These are phyloP conservation scores for Palloptera scutellata DNA, from an alignment of 2,888 invertebrate genomes.

Conservation along the genomic window DNA sequence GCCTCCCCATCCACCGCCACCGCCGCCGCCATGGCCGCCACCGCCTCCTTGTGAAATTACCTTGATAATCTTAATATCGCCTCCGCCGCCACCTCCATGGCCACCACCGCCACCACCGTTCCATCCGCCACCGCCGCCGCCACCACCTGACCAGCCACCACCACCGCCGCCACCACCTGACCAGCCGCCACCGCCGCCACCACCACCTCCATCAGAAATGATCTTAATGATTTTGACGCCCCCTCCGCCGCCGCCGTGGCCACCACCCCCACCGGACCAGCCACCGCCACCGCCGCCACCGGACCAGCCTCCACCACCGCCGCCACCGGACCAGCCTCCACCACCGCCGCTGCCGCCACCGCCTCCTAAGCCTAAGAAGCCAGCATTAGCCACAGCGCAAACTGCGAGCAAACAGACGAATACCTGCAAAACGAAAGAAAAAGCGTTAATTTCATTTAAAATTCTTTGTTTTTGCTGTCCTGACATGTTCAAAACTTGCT, in stretches of 20 bases:
- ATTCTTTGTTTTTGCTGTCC: background rate
- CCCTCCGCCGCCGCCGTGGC: constrained; percentile 23
- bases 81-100: constrained; percentile 8
- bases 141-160: constrained; percentile 10
- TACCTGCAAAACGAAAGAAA: constrained; percentile 32
- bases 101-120: constrained; percentile 11
- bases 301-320: constrained; percentile 39
- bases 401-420: constrained; percentile 41
- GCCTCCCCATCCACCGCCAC: no score
- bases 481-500: background rate
- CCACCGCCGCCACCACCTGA: constrained; percentile 28
- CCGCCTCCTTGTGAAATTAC: constrained; percentile 21
- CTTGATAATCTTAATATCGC: constrained; percentile 21
- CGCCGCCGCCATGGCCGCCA: background rate
- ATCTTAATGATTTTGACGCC: constrained; percentile 37
- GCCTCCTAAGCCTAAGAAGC: constrained; percentile 27
- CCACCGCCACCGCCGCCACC: constrained; percentile 15
- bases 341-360: constrained; percentile 26
- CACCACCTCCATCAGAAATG: constrained; percentile 35
- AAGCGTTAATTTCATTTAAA: background rate
- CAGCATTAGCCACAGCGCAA: constrained; percentile 39
- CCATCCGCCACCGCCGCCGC: constrained; percentile 11
- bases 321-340: constrained; percentile 32
- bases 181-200: constrained; percentile 38
- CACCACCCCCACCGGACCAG: constrained; percentile 9